A percentile compares a stretch with the other conserved stretches of the same genome.
These are phyloP conservation scores for Bombus pyrosoma DNA, from an alignment of 1,140 invertebrate species.

Conservation along the genomic window DNA sequence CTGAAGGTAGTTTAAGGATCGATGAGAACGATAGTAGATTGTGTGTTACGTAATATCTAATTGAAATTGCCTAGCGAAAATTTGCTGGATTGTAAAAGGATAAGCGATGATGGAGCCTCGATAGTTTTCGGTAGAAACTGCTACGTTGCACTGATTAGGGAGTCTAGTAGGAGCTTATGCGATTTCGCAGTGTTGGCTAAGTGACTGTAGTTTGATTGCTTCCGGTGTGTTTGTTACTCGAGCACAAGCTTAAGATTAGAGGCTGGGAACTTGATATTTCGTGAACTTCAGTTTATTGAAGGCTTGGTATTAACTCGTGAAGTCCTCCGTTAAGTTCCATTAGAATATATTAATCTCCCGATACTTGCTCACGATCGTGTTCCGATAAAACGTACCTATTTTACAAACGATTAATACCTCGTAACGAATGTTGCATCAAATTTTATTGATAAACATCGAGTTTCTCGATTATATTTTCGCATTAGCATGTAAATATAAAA, in stretches of 20 bases:
- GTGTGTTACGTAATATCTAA: too few species aligned
- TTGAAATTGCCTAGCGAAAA: too few species aligned
- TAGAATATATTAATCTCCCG: not conserved
- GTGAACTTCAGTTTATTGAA: not conserved
- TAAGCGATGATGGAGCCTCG: not conserved
- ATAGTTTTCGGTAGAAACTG: not conserved
- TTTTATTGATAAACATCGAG: not conserved
- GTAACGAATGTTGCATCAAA: too few species aligned
- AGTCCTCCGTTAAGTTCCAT: not conserved
- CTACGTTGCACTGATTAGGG: not conserved
- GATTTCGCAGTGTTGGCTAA: not conserved
- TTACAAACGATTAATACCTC: not conserved
- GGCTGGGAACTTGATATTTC: conserved; percentile 18
- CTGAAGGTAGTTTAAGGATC: too few species aligned
- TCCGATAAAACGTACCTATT: too few species aligned
- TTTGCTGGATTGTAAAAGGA: not conserved
- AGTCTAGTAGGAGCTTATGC: not conserved
- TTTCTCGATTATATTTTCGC: not conserved
- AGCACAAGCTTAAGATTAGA: conserved; percentile 19
- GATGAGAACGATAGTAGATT: too few species aligned
- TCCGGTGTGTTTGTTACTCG: conserved; percentile 10
- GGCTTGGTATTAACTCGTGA: not conserved
- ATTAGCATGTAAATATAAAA: not conserved
- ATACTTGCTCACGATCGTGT: not conserved
- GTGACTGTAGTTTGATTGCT: conserved; percentile 27